Percentiles rank a stretch among this genome's conserved stretches.
These are phyloP conservation scores for Hirtodrosophila trivittata DNA, from an alignment of 2,888 invertebrate genomes.

Conservation along the genomic window DNA sequence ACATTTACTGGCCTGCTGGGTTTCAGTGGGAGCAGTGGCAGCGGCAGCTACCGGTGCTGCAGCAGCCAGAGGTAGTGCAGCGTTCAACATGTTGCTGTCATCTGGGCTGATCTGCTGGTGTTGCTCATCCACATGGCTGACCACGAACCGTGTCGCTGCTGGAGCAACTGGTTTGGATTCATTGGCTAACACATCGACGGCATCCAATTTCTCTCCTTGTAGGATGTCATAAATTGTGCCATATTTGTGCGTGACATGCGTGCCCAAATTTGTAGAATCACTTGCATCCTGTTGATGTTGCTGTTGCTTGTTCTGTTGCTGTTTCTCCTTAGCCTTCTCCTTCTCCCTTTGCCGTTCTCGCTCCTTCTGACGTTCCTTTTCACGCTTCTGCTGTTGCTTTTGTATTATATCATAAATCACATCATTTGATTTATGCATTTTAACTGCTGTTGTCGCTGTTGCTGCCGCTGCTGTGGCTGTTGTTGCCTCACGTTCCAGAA, in stretches of 20 bases:
- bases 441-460: conserved; percentile 30
- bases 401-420: conserved; percentile 84
- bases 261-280: conserved; percentile 41
- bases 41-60: neutral
- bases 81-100: conserved; percentile 12
- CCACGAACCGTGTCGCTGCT: conserved; percentile 80
- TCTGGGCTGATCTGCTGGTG: conserved; percentile 35
- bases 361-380: conserved; percentile 58
- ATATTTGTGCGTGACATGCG: conserved; percentile 73
- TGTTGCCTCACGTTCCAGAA: conserved; percentile 76
- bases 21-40: conserved; percentile 4
- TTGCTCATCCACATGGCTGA: conserved; percentile 83
- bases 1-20: conserved; percentile 47
- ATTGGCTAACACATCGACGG: conserved; percentile 26
- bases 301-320: conserved; percentile 20
- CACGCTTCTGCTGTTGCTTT: conserved; percentile 59
- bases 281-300: conserved; percentile 43
- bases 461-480: conserved; percentile 26
- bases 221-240: conserved; percentile 84
- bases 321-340: neutral
- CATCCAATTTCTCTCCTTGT: conserved; percentile 78
- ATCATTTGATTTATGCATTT: conserved; percentile 70
- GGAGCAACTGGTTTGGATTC: conserved; percentile 37
- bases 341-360: conserved; percentile 5
- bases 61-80: no score